Conservation (phyloP, 2,888 invertebrate species). For the Endotricha flammealis region DNA sequence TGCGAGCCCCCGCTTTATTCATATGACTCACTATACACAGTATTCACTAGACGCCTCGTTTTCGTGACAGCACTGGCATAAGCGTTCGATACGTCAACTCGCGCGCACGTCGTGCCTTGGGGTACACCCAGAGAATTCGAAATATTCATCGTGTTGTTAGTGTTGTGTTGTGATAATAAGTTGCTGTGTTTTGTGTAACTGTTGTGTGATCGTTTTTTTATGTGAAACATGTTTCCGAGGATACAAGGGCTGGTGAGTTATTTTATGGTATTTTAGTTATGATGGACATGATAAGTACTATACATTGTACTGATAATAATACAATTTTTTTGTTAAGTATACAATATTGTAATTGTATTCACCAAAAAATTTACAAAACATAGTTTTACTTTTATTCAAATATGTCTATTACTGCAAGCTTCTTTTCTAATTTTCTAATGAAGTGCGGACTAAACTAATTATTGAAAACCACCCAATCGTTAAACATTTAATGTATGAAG, state of each 20-base stretch:
- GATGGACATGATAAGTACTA: too few relatives aligned
- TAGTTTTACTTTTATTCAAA: too few relatives aligned
- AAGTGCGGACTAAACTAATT: too few relatives aligned
- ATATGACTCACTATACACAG: conserved; percentile 27
- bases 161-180: conserved; percentile 28
- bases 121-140: too few relatives aligned
- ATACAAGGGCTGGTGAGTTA: conserved; percentile 69
- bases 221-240: conserved; percentile 63
- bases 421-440: too few relatives aligned
- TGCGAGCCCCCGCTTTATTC: background rate
- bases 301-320: background rate
- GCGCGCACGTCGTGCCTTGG: conserved; percentile 48
- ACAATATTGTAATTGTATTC: too few relatives aligned
- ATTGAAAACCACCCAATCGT: too few relatives aligned
- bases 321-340: too few relatives aligned
- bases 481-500: too few relatives aligned
- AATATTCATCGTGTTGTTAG: conserved; percentile 26
- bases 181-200: conserved; percentile 37
- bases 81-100: conserved; percentile 42
- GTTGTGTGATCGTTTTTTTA: conserved; percentile 23
- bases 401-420: too few relatives aligned
- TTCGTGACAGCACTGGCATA: conserved; percentile 30
- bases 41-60: conserved; percentile 4
- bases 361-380: too few relatives aligned
- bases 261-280: conserved; percentile 5